These are phyloP conservation scores for Mirounga angustirostris DNA, from an alignment of 2,113 vertebrate species.

Conservation along the genomic window DNA sequence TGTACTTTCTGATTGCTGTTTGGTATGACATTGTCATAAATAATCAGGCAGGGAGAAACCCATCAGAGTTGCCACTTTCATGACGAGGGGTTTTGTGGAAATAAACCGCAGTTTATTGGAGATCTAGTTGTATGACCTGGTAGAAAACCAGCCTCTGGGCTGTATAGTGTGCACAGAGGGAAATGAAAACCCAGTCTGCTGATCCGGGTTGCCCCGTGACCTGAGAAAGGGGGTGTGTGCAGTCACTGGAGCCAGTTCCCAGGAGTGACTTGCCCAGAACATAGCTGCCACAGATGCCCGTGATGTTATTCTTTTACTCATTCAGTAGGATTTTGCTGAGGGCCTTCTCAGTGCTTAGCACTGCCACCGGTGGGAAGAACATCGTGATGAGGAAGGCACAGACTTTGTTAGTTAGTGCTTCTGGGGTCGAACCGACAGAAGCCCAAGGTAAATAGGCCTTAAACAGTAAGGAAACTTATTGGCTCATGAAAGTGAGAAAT, in stretches of 20 bases:
- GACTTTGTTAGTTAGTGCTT: neutral
- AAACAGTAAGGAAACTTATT: neutral
- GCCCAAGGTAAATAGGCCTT: neutral
- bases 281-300: neutral
- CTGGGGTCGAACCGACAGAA: neutral
- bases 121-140: neutral
- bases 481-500: neutral
- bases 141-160: neutral
- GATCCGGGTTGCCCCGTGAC: neutral
- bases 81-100: neutral
- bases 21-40: neutral
- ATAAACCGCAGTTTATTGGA: neutral
- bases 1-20: neutral
- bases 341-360: neutral
- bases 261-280: neutral
- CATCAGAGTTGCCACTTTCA: neutral
- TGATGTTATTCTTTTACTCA: neutral
- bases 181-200: neutral
- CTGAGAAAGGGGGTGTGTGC: no score
- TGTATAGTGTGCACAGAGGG: neutral
- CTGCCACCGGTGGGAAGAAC: neutral
- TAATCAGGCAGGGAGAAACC: neutral
- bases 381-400: neutral
- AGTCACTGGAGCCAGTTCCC: neutral
- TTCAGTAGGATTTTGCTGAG: neutral